These are phyloP conservation scores for Scomberomorus guttatus DNA, from an alignment of 2,797 vertebrate genomes.

Conservation along the genomic window DNA sequence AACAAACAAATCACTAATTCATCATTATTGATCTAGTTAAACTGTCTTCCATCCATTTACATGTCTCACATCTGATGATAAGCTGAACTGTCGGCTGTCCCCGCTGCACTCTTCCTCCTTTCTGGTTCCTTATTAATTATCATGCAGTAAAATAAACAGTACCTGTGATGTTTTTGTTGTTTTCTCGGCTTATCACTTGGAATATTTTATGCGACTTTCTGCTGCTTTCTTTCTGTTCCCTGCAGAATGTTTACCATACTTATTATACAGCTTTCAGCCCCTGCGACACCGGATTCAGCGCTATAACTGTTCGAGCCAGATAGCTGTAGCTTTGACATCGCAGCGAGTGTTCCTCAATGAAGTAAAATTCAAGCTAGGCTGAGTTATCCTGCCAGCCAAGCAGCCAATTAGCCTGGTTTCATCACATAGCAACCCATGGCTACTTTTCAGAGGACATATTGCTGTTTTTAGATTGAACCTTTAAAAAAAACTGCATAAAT, in stretches of 20 bases:
- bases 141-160: neutral
- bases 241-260: constrained; percentile 7
- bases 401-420: constrained; percentile 16
- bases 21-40: neutral
- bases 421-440: neutral
- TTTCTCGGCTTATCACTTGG: neutral
- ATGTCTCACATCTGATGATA: neutral
- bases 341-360: neutral
- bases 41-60: neutral
- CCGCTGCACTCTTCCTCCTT: neutral
- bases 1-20: neutral
- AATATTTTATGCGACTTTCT: constrained; percentile 4
- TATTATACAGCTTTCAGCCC: constrained; percentile 7
- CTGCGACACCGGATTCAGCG: constrained; percentile 13
- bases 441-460: neutral
- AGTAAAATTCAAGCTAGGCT: neutral
- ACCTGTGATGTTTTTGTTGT: neutral
- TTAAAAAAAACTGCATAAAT: neutral
- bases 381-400: no score
- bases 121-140: neutral
- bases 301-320: neutral
- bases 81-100: neutral
- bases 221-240: constrained; percentile 26
- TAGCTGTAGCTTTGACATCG: constrained; percentile 3
- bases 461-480: neutral